These are phyloP conservation scores for Catagonus wagneri DNA, from an alignment of 2,113 vertebrate species.

Conservation along the genomic window DNA sequence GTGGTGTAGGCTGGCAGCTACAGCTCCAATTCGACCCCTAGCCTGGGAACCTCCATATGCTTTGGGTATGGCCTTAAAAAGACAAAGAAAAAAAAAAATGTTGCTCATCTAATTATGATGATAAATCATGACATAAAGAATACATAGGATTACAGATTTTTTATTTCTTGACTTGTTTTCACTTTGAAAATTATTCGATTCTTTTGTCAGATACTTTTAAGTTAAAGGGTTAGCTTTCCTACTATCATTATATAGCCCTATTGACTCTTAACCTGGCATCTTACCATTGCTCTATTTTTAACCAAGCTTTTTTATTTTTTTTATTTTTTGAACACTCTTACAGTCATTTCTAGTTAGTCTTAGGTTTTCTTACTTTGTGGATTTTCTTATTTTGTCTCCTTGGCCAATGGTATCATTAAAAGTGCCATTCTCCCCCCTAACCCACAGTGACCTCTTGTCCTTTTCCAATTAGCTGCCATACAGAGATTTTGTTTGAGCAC, in stretches of 20 bases:
- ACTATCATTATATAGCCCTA: background rate
- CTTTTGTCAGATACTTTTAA: background rate
- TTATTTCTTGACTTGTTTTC: background rate
- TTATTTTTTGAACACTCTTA: conserved; percentile 1
- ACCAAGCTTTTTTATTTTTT: conserved; percentile 42
- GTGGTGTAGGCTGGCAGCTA: no score
- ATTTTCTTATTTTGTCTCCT: conserved; percentile 54
- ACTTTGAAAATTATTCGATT: background rate
- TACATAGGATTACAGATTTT: background rate
- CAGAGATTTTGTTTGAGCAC: conserved; percentile 54
- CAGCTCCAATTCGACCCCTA: no score
- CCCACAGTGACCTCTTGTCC: conserved; percentile 46
- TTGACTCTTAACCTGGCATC: background rate
- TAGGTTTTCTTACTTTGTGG: conserved; percentile 43
- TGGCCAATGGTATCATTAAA: background rate
- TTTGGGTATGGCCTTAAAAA: no score
- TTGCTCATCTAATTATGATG: background rate
- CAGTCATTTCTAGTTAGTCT: background rate
- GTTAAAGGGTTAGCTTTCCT: background rate
- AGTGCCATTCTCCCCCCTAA: background rate
- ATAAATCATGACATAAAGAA: background rate
- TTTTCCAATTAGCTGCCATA: conserved; percentile 56
- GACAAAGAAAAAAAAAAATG: no score
- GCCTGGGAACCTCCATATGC: no score
- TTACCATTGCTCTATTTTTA: conserved; percentile 30